phyloP scores from a whole-genome alignment of 2,113 vertebrate genomes.

The Nothoprocta pentlandii region DNA sequence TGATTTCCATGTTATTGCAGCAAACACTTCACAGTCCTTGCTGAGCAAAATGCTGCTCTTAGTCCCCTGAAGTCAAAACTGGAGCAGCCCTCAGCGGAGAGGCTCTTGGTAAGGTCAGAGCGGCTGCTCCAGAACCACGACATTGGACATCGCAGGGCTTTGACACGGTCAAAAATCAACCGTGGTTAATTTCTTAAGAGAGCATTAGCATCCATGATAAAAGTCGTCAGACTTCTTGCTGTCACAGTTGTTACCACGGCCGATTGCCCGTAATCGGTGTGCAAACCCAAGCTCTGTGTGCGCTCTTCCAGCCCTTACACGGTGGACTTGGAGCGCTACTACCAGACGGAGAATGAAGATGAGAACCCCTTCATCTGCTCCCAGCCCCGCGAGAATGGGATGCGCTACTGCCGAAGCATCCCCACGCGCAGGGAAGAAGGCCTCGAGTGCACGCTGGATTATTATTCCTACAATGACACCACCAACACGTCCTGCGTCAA shows the following conservation, averaged over 20 bases:
- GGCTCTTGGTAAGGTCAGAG: background rate
- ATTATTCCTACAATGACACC: slow-evolving; percentile 91
- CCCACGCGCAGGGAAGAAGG: slow-evolving; percentile 88
- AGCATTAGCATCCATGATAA: background rate
- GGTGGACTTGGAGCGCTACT: slow-evolving; percentile 87
- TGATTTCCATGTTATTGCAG: background rate
- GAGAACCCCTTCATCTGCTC: slow-evolving; percentile 99
- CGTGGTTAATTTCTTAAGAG: background rate
- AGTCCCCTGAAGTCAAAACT: background rate
- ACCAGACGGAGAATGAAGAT: slow-evolving; percentile 94
- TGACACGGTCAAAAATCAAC: background rate
- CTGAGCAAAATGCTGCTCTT: background rate
- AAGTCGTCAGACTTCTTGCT: background rate
- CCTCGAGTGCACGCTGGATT: slow-evolving; percentile 87
- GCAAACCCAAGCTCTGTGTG: slow-evolving; percentile 7
- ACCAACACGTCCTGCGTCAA: slow-evolving; percentile 96
- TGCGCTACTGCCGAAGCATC: slow-evolving; percentile 90
- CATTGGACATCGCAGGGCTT: background rate
- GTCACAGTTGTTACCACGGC: background rate
- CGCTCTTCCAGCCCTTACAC: slow-evolving; percentile 82
- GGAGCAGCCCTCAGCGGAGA: background rate
- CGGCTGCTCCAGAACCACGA: background rate
- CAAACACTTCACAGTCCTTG: background rate
- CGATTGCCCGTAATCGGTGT: background rate
- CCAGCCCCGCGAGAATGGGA: slow-evolving; percentile 89